Percentiles rank a stretch among this genome's conserved stretches.
Evolutionary conservation across 2,113 vertebrate species (phyloP).

Genomic region (Xiphias gladius): DNA sequence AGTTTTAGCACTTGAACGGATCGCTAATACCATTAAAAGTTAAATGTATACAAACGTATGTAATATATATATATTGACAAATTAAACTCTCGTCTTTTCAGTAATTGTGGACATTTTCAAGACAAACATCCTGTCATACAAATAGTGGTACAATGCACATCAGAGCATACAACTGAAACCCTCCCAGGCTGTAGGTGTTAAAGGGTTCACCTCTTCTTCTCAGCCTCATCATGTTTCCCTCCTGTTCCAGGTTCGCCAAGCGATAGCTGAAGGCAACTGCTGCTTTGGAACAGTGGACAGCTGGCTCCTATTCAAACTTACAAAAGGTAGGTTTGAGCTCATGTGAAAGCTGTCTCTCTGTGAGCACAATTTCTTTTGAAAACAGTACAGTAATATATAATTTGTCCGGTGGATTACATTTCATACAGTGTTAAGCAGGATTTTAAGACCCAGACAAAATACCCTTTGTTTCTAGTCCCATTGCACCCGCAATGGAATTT

Average conservation of each 20-base stretch:
- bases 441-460: conserved; percentile 25
- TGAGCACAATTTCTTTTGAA: neutral
- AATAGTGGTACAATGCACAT: neutral
- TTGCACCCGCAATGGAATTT: conserved; percentile 42
- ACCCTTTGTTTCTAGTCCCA: conserved; percentile 36
- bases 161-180: neutral
- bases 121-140: neutral
- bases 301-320: conserved; percentile 94
- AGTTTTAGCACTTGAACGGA: neutral
- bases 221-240: conserved; percentile 15
- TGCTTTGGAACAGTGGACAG: conserved; percentile 97
- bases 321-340: conserved; percentile 86
- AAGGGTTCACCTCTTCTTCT: neutral
- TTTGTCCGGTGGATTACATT: conserved; percentile 9
- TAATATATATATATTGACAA: neutral
- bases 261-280: conserved; percentile 88
- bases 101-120: neutral
- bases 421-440: neutral
- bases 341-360: neutral
- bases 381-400: neutral
- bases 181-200: neutral
- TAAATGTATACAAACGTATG: neutral
- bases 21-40: neutral
- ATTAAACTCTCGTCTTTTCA: neutral
- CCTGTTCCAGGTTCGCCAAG: conserved; percentile 85